Evolutionary conservation across 2,888 invertebrate genomes (phyloP), one percentile per base, ranked within the genome.

Genomic region (Cetonia aurata): DNA sequence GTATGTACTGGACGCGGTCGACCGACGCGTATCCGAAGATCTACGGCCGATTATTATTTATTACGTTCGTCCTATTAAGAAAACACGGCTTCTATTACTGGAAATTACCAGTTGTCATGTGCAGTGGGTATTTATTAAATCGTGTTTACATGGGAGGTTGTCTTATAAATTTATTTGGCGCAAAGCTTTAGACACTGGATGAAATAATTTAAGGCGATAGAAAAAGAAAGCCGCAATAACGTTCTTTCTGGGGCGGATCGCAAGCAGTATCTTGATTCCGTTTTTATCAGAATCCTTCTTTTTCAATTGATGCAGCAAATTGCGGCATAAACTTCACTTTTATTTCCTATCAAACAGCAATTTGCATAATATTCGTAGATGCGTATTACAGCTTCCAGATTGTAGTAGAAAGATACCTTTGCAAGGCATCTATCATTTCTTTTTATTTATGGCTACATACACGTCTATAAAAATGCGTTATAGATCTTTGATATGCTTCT

Each of bases 41-140:
- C 62, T 65, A 65, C 37, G 62, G 41, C 17, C 48, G 62, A 65
- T 52, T 65, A 50, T 65, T 65, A 65, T 65, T 65, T 65, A 65
- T 65, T 17, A 37, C 62, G 37, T 46, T 50, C 52, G 62, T n/a
- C 37, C 62, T 50, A 50, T 65, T 50, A 37, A 65, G 62, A 65
- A 65, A 65, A 65, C 62, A 65, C 50, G 50, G 62, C 62, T 65
- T 65, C 62, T 65, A 65, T 65, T 65, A 65, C 62, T 65, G 62
- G 62, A 65, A 65, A 65, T 65, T 65, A 65, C 62, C 62, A 65
- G 62, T 65, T 65, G 62, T 65, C 50, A 65, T 48, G 50, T 17
- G 50, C 62, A 50, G 50, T 65, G 50, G 62, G 62, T 65, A 65
- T 65, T 65, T 65, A 65, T 65, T 65, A 65, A 65, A 65, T 65